phyloP scores from a whole-genome alignment of 1,140 invertebrate species.

The Brachionus angularis region DNA sequence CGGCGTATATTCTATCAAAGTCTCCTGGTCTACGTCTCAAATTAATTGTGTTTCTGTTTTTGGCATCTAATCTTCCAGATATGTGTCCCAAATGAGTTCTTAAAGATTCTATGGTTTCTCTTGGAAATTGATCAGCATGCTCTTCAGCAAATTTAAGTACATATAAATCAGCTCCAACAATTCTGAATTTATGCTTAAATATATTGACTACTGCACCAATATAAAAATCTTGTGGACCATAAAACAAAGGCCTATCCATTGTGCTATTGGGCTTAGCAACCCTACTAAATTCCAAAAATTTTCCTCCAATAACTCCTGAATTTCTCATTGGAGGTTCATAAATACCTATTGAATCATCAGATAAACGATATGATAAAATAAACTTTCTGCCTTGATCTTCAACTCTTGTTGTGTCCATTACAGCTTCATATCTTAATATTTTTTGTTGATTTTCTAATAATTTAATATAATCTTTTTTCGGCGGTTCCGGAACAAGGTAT shows the following conservation, averaged over 20 bases:
- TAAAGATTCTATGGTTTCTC: conserved; percentile 45
- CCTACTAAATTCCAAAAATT: conserved; percentile 57
- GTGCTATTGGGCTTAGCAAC: conserved; percentile 54
- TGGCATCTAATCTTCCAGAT: conserved; percentile 33
- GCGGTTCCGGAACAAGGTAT: conserved; percentile 66
- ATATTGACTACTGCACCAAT: conserved; percentile 56
- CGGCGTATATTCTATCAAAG: conserved; percentile 44
- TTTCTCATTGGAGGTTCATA: conserved; percentile 57
- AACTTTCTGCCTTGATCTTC: conserved; percentile 56
- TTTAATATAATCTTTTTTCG: conserved; percentile 72
- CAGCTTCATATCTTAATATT: conserved; percentile 60
- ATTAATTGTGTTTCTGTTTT: background rate
- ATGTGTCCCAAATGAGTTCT: conserved; percentile 32
- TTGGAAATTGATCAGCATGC: conserved; percentile 53
- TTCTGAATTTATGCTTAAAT: conserved; percentile 56
- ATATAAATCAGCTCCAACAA: conserved; percentile 56
- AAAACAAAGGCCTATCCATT: conserved; percentile 53
- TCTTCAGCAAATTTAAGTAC: conserved; percentile 57
- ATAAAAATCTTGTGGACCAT: conserved; percentile 58
- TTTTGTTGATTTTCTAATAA: conserved; percentile 71
- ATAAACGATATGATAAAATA: conserved; percentile 56
- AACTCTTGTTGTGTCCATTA: conserved; percentile 47
- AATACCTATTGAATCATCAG: conserved; percentile 58
- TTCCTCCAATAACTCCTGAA: conserved; percentile 56
- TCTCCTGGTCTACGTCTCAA: conserved; percentile 29